Evolutionary conservation across 2,797 vertebrate genomes (phyloP), one percentile per base, ranked within the genome.

Genomic region (Acomys russatus): DNA sequence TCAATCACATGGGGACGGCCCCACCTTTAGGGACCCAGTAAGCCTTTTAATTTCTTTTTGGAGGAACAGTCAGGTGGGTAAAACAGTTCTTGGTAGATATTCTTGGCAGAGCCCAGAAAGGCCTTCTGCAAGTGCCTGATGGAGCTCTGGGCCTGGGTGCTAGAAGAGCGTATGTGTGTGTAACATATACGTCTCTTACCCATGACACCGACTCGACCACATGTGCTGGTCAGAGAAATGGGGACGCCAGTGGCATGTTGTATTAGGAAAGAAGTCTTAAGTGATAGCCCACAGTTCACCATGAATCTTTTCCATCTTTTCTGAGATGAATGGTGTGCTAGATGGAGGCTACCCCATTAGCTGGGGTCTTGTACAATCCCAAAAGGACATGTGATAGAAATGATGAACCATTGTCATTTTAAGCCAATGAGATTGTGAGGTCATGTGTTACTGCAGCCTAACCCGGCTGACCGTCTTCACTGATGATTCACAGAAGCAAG

Each of bases 141-240:
- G 30, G n/a, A 35, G 4, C 28, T 56, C 20, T 1, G 64, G 18
- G 18, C 5, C 38, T 49, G 0, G 0, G 0, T 10, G 30, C n/a
- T 38, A 6, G 23, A 7, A 33, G 8, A 92, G 56, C 0, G 14
- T 56, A 38, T 59, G 77, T n/a, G 1, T 56, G 64, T 59, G 49
- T 25, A 51, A 44, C 33, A 28, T 44, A 15, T 44, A 15, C 0
- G 38, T 86, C 78, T 76, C 4, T 94, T 77, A 79, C 23, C 33
- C 30, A 51, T 28, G 86, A 88, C 77, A 23, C 8, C 28, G 23
- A 44, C 61, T 71, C 49, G 66, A 28, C 18, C 78, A 3, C 3
- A 64, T 17, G 66, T 35, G 94, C 49, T 70, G 63, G 63, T 12
- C 2, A 49, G 35, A 70, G 73, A 93, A 56, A 80, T 38, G 12